phyloP scores from a whole-genome alignment of 2,888 invertebrate species.

The Oligia latruncula region DNA sequence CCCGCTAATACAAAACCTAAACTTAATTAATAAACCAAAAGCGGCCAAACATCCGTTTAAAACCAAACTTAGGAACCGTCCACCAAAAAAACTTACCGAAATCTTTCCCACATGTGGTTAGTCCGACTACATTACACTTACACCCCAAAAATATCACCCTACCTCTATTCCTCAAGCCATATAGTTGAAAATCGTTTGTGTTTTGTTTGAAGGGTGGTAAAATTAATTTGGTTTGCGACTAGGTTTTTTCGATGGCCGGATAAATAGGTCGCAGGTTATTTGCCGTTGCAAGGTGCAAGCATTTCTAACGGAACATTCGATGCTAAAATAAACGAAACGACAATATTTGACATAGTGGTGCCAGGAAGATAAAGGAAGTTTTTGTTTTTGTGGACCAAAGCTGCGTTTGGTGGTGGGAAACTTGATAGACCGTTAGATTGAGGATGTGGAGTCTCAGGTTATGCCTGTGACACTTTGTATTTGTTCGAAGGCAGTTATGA shows the following conservation, averaged over 20 bases:
- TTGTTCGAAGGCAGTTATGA: neutral
- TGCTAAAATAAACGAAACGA: slow-evolving; percentile 85
- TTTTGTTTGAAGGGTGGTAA: neutral
- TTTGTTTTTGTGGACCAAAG: slow-evolving; percentile 79
- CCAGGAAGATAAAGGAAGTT: slow-evolving; percentile 81
- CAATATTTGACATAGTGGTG: slow-evolving; percentile 80
- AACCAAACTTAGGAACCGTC: slow-evolving; percentile 78
- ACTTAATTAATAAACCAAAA: slow-evolving; percentile 84
- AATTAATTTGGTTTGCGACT: slow-evolving; percentile 60
- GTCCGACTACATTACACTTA: slow-evolving; percentile 7
- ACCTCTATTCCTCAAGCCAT: neutral
- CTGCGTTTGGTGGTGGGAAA: slow-evolving; percentile 71
- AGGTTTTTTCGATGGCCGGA: slow-evolving; percentile 81
- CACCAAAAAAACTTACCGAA: slow-evolving; percentile 81
- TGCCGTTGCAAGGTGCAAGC: slow-evolving; percentile 88
- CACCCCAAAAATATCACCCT: neutral
- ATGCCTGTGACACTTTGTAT: neutral
- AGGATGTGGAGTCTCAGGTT: slow-evolving; percentile 43
- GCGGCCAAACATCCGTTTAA: slow-evolving; percentile 86
- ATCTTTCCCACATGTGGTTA: slow-evolving; percentile 80
- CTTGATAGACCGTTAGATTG: slow-evolving; percentile 59
- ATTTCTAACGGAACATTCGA: slow-evolving; percentile 83
- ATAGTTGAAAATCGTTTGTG: slow-evolving; percentile 19
- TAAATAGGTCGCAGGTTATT: slow-evolving; percentile 90
- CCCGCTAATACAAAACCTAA: slow-evolving; percentile 81